These are phyloP conservation scores for Enteromius unitaeniatus DNA, from an alignment of 2,797 vertebrate species.

Conservation along the genomic window DNA sequence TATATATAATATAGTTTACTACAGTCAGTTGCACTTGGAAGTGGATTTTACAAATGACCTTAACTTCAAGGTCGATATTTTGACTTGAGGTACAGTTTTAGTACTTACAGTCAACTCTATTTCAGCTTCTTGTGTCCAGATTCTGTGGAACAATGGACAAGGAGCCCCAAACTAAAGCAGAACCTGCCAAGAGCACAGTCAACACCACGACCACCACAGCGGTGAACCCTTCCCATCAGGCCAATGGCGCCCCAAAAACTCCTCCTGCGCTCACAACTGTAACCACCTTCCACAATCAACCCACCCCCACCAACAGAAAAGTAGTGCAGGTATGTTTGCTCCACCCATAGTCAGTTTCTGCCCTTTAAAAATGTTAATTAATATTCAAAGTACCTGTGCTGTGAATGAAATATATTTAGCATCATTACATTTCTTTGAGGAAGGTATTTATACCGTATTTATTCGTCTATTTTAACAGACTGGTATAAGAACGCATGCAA, in stretches of 20 bases:
- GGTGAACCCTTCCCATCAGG: conserved; percentile 63
- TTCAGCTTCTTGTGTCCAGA: conserved; percentile 59
- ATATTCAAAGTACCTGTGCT: background rate
- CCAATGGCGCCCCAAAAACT: conserved; percentile 73
- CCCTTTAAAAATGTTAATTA: background rate
- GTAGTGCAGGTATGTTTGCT: conserved; percentile 69
- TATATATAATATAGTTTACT: background rate
- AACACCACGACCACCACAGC: conserved; percentile 64
- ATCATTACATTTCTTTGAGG: background rate
- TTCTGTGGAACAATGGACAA: conserved; percentile 60
- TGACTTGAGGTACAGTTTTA: background rate
- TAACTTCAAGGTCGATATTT: background rate
- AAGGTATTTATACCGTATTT: background rate
- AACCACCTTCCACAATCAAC: conserved; percentile 80
- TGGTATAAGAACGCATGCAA: background rate
- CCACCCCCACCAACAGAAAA: conserved; percentile 74
- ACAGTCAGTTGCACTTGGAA: background rate
- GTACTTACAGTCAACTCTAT: conserved; percentile 5
- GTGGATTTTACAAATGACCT: conserved; percentile 7
- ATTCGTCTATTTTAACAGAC: background rate
- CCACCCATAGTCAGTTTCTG: background rate
- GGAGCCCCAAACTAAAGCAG: conserved; percentile 57
- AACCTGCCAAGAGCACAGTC: conserved; percentile 56
- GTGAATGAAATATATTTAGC: background rate
- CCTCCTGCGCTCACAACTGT: conserved; percentile 70